These are phyloP conservation scores for Hiodon tergisus DNA, from an alignment of 2,113 vertebrate genomes.

Conservation along the genomic window DNA sequence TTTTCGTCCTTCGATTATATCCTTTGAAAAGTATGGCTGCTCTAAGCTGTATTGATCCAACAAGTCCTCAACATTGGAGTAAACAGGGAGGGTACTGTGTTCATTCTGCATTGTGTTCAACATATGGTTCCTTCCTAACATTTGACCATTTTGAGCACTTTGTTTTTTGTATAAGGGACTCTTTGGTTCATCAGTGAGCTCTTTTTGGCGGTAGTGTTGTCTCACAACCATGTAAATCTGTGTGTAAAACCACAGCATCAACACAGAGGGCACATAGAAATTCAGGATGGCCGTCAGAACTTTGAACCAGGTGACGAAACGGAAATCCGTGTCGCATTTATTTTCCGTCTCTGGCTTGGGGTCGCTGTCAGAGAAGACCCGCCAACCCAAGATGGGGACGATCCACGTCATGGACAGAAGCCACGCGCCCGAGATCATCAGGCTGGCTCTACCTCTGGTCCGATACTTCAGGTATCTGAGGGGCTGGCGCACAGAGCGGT, in stretches of 20 bases:
- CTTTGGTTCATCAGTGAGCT: constrained; percentile 60
- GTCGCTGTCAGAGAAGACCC: constrained; percentile 51
- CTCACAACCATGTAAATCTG: constrained; percentile 80
- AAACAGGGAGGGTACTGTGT: constrained; percentile 36
- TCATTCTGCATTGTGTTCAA: constrained; percentile 35
- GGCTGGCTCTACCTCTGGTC: constrained; percentile 72
- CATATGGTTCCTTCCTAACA: constrained; percentile 28
- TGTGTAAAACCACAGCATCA: constrained; percentile 89
- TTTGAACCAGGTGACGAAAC: constrained; percentile 86
- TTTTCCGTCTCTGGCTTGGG: constrained; percentile 45
- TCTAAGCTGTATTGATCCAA: constrained; percentile 61
- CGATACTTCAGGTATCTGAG: constrained; percentile 81
- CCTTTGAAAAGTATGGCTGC: constrained; percentile 41
- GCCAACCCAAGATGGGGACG: constrained; percentile 87
- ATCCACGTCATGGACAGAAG: constrained; percentile 82
- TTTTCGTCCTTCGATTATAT: constrained; percentile 34
- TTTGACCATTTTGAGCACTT: constrained; percentile 37
- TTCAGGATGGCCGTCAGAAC: constrained; percentile 81
- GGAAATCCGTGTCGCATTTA: constrained; percentile 86
- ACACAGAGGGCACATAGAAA: constrained; percentile 84
- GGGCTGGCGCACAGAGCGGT: constrained; percentile 84
- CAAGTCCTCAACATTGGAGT: constrained; percentile 45
- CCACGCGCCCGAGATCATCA: constrained; percentile 80
- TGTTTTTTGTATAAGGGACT: constrained; percentile 52
- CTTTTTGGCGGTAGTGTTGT: constrained; percentile 72